These are phyloP conservation scores for Monarcha castaneiventris DNA, from an alignment of 2,113 vertebrate species.

Conservation along the genomic window DNA sequence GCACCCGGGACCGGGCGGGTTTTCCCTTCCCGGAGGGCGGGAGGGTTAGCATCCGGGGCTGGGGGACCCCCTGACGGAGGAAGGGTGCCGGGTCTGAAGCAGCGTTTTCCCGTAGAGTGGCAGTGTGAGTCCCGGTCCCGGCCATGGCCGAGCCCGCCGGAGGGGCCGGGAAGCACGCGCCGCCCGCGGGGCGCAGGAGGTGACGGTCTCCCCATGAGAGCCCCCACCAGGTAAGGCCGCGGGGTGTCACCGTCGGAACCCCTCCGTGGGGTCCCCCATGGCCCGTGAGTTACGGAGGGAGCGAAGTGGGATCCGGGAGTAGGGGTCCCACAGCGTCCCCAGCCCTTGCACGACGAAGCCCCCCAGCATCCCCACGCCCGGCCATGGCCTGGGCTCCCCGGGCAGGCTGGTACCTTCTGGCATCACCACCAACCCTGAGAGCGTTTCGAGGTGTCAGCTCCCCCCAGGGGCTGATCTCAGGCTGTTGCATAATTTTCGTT, in stretches of 20 bases:
- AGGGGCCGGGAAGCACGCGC: not conserved
- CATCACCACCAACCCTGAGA: not conserved
- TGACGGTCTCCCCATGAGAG: not conserved
- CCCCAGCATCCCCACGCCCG: fast-evolving
- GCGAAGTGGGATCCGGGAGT: not conserved
- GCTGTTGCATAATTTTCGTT: not conserved
- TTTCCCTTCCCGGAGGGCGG: not conserved
- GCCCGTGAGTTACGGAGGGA: not conserved
- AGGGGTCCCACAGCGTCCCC: not conserved
- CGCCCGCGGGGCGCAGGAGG: not conserved
- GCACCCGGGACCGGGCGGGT: not conserved
- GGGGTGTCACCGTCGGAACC: too few relatives aligned
- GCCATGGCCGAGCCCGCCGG: not conserved
- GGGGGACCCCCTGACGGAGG: not conserved
- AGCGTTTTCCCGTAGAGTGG: not conserved
- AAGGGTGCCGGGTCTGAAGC: not conserved
- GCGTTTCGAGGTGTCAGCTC: not conserved
- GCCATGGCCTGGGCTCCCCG: not conserved
- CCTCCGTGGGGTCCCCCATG: not conserved
- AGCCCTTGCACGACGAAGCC: not conserved
- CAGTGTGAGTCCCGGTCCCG: not conserved
- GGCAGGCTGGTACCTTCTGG: not conserved
- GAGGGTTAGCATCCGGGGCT: not conserved
- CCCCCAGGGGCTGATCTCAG: not conserved
- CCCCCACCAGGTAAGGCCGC: not conserved